Evolutionary conservation across 2,113 vertebrate species (phyloP), one percentile per base, ranked within the genome.

Genomic region (Cyprinodon brontotheroides): DNA sequence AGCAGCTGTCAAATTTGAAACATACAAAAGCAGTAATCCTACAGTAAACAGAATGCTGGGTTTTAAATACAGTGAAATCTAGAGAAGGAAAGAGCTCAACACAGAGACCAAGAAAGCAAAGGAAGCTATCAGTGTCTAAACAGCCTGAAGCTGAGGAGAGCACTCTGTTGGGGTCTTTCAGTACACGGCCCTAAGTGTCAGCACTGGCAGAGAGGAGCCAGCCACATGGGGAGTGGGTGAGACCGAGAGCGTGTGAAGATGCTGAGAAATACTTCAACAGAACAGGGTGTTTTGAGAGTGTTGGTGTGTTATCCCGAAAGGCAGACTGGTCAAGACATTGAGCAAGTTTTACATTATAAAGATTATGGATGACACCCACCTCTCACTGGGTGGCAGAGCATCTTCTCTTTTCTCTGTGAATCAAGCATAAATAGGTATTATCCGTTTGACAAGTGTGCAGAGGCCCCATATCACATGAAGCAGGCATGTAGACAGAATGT

Each of bases 1-100:
- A 93, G 92, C 94, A 93, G 92, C 93, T 93, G 93, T 95, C 94
- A 94, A 93, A 94, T 94, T 92, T 89, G 91, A 94, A 91, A 93
- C 92, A 91, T 92, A 95, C 91, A 95, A 94, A 94, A 93, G 93
- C 88, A 79, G 77, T 94, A 95, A 94, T 95, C 93, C 91, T 90
- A 88, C 85, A 91, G 92, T 92, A 93, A 93, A 94, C 91, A 93
- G 89, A 94, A 93, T 87, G 89, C 86, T 74, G 79, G 91, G 84
- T 83, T 91, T 92, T 87, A 85, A 92, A 92, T 83, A 87, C 78
- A 88, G 77, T 70, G 77, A 81, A 87, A 88, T 77, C 75, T 74
- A 87, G 73, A 77, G 72, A 85, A 77, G 70, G 66, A 53, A 47
- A 65, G 61, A 70, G 66, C 40, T 53, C 69, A 39, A 70, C 66